Evolutionary conservation across 2,888 invertebrate genomes (phyloP).

Genomic region (Eupithecia pulchellata): DNA sequence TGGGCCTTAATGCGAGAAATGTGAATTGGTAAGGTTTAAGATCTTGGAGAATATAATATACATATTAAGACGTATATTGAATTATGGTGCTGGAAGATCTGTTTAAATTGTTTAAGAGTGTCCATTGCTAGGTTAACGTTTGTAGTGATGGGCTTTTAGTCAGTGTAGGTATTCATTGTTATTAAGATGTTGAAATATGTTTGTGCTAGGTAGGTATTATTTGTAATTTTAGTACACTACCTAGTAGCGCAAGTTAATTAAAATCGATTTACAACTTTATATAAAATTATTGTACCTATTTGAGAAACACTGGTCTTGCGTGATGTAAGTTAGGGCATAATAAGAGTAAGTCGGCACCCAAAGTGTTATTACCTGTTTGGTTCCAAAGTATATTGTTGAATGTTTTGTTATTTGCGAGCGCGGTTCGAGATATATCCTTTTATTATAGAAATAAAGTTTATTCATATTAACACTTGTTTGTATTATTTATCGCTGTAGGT

Average conservation of each 20-base stretch:
- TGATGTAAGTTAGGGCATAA: slow-evolving; percentile 73
- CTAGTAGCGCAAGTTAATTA: slow-evolving; percentile 54
- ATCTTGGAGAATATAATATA: slow-evolving; percentile 54
- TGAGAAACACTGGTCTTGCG: slow-evolving; percentile 83
- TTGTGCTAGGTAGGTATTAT: slow-evolving; percentile 49
- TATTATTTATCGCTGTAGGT: slow-evolving; percentile 32
- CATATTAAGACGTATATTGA: slow-evolving; percentile 57
- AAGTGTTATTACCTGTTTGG: slow-evolving; percentile 76
- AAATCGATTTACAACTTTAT: slow-evolving; percentile 47
- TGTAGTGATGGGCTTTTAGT: slow-evolving; percentile 57
- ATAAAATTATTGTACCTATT: slow-evolving; percentile 54
- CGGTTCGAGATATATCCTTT: slow-evolving; percentile 79
- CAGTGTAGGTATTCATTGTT: slow-evolving; percentile 62
- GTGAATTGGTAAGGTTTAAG: slow-evolving; percentile 46
- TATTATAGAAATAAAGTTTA: slow-evolving; percentile 85
- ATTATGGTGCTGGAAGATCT: slow-evolving; percentile 83
- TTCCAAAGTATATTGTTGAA: slow-evolving; percentile 84
- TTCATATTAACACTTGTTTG: slow-evolving; percentile 69
- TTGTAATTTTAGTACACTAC: slow-evolving; percentile 35
- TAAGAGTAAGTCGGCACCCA: slow-evolving; percentile 79
- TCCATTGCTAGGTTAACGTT: slow-evolving; percentile 53
- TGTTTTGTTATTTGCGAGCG: slow-evolving; percentile 78
- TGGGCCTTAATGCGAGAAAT: slow-evolving; percentile 51
- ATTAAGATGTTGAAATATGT: slow-evolving; percentile 58
- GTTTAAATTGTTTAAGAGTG: slow-evolving; percentile 67